Evolutionary conservation across 2,888 invertebrate genomes (phyloP).

Genomic region (Chironomus riparius): DNA sequence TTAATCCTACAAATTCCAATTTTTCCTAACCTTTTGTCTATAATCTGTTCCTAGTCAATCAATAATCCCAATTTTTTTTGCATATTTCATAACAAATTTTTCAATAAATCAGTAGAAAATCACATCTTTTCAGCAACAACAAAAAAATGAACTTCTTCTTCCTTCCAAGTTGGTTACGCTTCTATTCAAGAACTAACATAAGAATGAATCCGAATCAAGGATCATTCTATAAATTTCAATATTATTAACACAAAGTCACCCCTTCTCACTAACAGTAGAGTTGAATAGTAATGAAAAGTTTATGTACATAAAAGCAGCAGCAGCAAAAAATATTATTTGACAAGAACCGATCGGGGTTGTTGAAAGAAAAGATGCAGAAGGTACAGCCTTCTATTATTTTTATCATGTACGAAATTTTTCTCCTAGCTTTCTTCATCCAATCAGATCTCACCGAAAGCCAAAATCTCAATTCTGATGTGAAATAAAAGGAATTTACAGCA

Average conservation of each 20-base stretch:
- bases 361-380: background rate
- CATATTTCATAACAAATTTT: too few species aligned
- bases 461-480: background rate
- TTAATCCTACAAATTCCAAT: too few species aligned
- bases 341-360: background rate
- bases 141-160: too few species aligned
- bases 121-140: too few species aligned
- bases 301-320: background rate
- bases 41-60: too few species aligned
- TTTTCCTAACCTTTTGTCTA: too few species aligned
- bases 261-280: background rate
- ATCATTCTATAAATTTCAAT: background rate
- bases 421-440: constrained; percentile 10
- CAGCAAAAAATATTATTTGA: background rate
- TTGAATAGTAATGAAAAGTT: background rate
- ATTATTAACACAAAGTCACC: background rate
- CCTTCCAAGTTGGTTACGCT: too few species aligned
- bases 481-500: background rate
- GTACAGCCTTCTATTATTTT: constrained; percentile 16
- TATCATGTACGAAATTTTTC: constrained; percentile 6
- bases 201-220: background rate
- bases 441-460: constrained; percentile 17
- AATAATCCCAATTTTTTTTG: too few species aligned
- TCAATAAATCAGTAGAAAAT: too few species aligned
- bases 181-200: too few species aligned